Conservation (phyloP, 2,888 invertebrate genomes). For the Uropetala carovei region DNA sequence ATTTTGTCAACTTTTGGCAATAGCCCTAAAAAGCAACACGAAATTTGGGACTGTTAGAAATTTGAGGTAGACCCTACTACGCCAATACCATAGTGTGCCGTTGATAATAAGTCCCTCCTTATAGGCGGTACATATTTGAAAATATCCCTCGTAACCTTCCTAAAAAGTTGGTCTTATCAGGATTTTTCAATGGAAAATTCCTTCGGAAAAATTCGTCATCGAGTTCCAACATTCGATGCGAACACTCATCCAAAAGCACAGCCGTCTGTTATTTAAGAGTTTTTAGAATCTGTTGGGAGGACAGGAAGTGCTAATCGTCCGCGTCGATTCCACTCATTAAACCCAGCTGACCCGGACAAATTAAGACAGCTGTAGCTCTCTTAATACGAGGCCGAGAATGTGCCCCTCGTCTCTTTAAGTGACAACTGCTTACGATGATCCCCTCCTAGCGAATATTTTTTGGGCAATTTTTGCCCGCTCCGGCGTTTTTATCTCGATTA, state of each 20-base stretch:
- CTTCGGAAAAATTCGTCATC: background rate
- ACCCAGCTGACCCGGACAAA: background rate
- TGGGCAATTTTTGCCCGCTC: background rate
- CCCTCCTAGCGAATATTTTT: background rate
- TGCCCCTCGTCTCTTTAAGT: background rate
- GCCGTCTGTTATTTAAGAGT: background rate
- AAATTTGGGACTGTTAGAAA: no score
- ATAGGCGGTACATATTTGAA: no score
- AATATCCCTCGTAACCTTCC: background rate
- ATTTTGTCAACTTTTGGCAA: no score
- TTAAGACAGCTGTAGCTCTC: conserved; percentile 17
- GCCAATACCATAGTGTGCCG: no score
- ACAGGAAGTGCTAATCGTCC: background rate
- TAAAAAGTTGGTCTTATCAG: background rate
- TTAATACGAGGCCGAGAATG: background rate
- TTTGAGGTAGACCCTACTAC: no score
- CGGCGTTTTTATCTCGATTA: background rate
- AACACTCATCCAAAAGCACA: background rate
- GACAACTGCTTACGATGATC: background rate
- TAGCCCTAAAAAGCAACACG: no score
- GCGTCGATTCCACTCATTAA: conserved; percentile 24
- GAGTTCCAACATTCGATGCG: no score
- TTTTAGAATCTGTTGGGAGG: background rate
- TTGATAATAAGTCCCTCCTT: no score
- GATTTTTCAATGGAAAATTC: background rate